Base-by-base conservation (phyloP, 1,140 invertebrate species). In the Brachionus sp. region DNA sequence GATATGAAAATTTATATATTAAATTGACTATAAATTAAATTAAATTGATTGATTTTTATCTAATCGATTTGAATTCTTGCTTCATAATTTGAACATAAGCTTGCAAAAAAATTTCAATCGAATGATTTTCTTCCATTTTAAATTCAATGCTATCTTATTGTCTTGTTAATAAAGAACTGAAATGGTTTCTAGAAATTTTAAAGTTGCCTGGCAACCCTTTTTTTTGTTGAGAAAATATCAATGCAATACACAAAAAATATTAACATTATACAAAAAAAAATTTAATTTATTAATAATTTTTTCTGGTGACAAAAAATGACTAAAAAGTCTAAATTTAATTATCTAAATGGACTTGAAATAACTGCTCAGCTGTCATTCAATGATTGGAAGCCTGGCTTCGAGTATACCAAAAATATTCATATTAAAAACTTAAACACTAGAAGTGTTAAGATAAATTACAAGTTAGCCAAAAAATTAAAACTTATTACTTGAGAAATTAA, bases 361-460 rank as follows among this genome's bases (percentile, higher is more conserved):
- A 82, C 85, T 3, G 84, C 85, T 53, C 84, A 85, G 35, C 77
- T 89, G 35, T 86, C 86, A 0, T 89, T 86, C 85, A 86, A 86
- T 50, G 86, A 86, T 37, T 89, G 88, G 88, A 87, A 88, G 70
- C 86, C 87, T 37, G 88, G 88, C 13, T 85, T 84, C 82, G 88
- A 89, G 84, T 88, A 88, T 78, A 88, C 87, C 44, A 88, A 87
- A 84, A 87, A 87, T 83, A 86, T 89, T 70, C 84, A 86, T 3
- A 83, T 89, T 7, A 89, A 89, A 85, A 89, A 89, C 86, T 86
- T 89, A 12, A 85, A 86, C 39, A 85, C 87, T 3, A 88, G 87
- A 84, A 88, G 86, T 70, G 85, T 87, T 66, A 89, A 89, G 83
- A 77, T 89, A 25, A 87, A 86, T 84, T 89, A 88, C 85, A 88